Percentiles rank a stretch among this genome's conserved stretches.
Conservation (phyloP, 2,888 invertebrate genomes). For the Mimumesa dahlbomi region DNA sequence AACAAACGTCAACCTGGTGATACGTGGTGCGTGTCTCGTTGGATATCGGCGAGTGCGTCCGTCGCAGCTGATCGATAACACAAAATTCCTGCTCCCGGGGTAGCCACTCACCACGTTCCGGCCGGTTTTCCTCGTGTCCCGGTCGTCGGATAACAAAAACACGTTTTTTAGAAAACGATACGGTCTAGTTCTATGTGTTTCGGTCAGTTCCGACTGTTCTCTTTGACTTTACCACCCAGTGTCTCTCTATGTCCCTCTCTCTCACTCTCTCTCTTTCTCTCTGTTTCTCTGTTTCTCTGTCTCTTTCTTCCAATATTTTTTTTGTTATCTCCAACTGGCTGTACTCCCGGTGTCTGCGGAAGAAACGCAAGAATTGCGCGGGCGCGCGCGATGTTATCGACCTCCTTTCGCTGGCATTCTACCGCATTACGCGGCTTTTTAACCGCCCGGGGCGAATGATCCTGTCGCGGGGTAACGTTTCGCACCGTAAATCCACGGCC, state of each 20-base stretch:
- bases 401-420: slow-evolving; percentile 54
- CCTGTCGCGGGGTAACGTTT: slow-evolving; percentile 14
- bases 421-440: slow-evolving; percentile 22
- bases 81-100: slow-evolving; percentile 41
- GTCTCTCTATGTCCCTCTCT: neutral
- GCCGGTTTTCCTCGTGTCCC: too few species aligned
- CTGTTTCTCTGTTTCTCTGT: neutral
- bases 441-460: slow-evolving; percentile 2
- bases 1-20: slow-evolving; percentile 14
- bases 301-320: slow-evolving; percentile 17
- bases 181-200: too few species aligned
- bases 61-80: slow-evolving; percentile 54
- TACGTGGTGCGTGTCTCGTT: slow-evolving; percentile 41
- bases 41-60: slow-evolving; percentile 39
- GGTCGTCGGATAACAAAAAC: too few species aligned
- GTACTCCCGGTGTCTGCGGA: slow-evolving; percentile 22
- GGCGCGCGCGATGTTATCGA: slow-evolving; percentile 74
- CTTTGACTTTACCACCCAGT: neutral
- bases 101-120: slow-evolving; percentile 2
- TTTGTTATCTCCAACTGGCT: too few species aligned
- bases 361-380: slow-evolving; percentile 59
- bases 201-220: too few species aligned
- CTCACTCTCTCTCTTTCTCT: neutral
- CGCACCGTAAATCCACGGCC: neutral
- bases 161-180: too few species aligned